phyloP scores from a whole-genome alignment of 2,113 vertebrate species.

The Amazona vittata region DNA sequence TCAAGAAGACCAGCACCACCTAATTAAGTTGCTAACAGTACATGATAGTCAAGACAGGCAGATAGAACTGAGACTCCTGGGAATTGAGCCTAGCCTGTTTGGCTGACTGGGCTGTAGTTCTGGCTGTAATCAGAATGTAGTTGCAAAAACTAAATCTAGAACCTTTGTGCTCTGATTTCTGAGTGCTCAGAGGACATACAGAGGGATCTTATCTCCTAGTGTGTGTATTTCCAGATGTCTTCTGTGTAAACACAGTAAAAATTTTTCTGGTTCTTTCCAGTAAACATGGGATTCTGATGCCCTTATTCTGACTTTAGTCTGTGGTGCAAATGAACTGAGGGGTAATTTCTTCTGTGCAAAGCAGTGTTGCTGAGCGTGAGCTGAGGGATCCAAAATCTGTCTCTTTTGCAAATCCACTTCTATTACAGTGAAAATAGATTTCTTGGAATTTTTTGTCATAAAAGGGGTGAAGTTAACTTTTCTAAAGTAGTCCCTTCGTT shows the following conservation, averaged over 20 bases:
- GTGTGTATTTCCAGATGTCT: not conserved
- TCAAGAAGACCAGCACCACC: not conserved
- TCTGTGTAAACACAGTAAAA: not conserved
- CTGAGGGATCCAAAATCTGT: not conserved
- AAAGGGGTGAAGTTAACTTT: not conserved
- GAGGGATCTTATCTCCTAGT: not conserved
- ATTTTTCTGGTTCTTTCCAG: not conserved
- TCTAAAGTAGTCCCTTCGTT: not conserved
- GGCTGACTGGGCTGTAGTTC: not conserved
- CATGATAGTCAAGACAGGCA: not conserved
- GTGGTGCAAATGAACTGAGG: not conserved
- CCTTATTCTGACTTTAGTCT: not conserved
- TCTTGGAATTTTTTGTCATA: not conserved
- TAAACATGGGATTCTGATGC: not conserved
- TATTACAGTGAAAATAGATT: not conserved
- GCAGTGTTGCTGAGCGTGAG: not conserved
- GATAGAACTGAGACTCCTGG: not conserved
- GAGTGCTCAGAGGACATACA: not conserved
- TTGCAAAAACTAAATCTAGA: not conserved
- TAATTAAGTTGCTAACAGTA: not conserved
- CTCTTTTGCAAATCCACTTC: not conserved
- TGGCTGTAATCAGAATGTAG: not conserved
- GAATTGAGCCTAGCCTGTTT: not conserved
- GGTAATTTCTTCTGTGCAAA: not conserved
- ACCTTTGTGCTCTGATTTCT: not conserved